Evolutionary conservation across 2,888 invertebrate genomes (phyloP), one percentile per base, ranked within the genome.

Genomic region (Ypsolopha scabrella): DNA sequence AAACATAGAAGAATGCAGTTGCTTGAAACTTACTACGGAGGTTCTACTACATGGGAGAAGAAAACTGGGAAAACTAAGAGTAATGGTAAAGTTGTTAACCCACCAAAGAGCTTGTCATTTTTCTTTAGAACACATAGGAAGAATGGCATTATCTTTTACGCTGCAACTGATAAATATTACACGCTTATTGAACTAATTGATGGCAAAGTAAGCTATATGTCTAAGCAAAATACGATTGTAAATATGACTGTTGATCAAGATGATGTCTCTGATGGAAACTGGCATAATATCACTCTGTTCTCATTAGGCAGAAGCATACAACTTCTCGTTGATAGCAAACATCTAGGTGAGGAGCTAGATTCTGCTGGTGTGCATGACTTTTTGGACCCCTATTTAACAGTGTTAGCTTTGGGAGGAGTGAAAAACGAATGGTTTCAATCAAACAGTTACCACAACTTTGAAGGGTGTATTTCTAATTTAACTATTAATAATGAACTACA

Each of bases 391-490:
- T 96, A 97, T 67, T 80, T 98, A 49, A 94, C 94, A 0, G 88
- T 91, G 6, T 76, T 98, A 51, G 91, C 93, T 2, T 76, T 98
- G 41, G 97, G 97, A 41, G 95, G 95, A 7, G 90, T 91, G 0
- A 89, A 90, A 63, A 75, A 88, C 14, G 91, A 91, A 60, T 86
- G 89, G 62, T 87, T 92, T 58, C 87, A 88, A 41, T 87, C 88
- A 53, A 66, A 73, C 9, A 75, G 79, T 48, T 88, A 89, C 10
- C 83, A 86, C 69, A 92, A 89, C 60, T 97, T 97, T 68, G 93
- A 93, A 76, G 98, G 98, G 1, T 98, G 98, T 65, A 80, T 98
- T 54, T 92, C 94, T 0, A 95, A 96, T 69, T 94, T 98, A 67
- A 92, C 93, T 3, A 89, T 98, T 14, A 96, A 98, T 68, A 93